phyloP scores from a whole-genome alignment of 2,797 vertebrate species.

The Chrysocyon brachyurus region DNA sequence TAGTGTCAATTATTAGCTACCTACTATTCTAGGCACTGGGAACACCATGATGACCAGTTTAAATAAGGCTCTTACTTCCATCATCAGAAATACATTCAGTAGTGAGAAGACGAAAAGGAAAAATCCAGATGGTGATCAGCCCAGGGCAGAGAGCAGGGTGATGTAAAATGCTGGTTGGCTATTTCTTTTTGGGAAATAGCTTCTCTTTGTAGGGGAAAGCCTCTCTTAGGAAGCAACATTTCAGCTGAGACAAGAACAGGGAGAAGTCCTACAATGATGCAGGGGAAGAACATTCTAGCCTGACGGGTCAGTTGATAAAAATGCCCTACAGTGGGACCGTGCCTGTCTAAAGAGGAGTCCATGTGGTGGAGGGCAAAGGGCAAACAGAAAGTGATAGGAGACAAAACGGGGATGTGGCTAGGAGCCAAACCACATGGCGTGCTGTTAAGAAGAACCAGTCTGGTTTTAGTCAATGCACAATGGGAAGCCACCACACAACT shows the following conservation, averaged over 20 bases:
- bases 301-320: neutral
- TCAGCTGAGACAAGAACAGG: neutral
- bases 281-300: neutral
- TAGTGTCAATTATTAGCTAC: neutral
- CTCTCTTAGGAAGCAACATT: neutral
- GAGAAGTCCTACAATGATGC: neutral
- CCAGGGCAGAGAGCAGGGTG: neutral
- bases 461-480: neutral
- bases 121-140: neutral
- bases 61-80: neutral
- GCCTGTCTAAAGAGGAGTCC: neutral
- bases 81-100: accelerated
- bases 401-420: accelerated
- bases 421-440: neutral
- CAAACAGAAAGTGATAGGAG: neutral
- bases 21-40: neutral
- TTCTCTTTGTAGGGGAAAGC: neutral
- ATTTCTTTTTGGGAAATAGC: neutral
- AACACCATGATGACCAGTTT: neutral
- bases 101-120: neutral
- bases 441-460: neutral
- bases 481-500: neutral
- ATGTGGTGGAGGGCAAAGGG: neutral
- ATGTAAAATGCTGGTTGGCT: neutral
- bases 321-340: accelerated